phyloP scores from a whole-genome alignment of 2,113 vertebrate species.

The Numenius arquata region DNA sequence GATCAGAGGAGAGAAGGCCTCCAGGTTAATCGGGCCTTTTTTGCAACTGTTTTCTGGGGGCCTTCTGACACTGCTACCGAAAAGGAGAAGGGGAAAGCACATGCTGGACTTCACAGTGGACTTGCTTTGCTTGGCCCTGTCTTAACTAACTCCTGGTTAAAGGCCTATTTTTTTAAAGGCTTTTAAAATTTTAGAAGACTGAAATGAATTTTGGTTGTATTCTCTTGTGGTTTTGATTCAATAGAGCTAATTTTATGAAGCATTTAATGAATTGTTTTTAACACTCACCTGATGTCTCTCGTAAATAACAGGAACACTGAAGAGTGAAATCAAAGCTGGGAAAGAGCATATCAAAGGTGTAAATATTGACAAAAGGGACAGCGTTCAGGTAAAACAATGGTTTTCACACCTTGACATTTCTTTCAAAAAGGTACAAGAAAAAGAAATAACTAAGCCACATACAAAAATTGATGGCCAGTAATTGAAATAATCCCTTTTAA shows the following conservation, averaged over 20 bases:
- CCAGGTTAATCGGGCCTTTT: background rate
- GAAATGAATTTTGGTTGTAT: background rate
- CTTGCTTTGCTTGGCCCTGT: too few species aligned
- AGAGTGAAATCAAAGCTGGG: conserved; percentile 87
- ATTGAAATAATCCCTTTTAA: background rate
- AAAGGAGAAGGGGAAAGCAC: background rate
- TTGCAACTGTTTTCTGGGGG: background rate
- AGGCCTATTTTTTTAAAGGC: background rate
- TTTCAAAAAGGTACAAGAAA: background rate
- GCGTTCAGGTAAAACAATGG: background rate
- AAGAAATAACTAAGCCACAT: background rate
- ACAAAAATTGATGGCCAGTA: background rate
- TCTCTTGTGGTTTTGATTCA: background rate
- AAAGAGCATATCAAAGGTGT: background rate
- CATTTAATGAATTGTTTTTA: background rate
- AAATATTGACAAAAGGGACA: background rate
- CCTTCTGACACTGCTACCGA: background rate
- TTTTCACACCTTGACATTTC: background rate
- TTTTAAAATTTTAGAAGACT: background rate
- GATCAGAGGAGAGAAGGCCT: background rate
- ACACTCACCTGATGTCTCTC: conserved; percentile 93
- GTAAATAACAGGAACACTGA: conserved; percentile 94
- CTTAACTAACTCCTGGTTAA: background rate
- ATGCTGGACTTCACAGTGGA: background rate
- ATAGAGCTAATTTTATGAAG: background rate